These are phyloP conservation scores for Ranitomeya imitator DNA, from an alignment of 2,113 vertebrate species.

Conservation along the genomic window DNA sequence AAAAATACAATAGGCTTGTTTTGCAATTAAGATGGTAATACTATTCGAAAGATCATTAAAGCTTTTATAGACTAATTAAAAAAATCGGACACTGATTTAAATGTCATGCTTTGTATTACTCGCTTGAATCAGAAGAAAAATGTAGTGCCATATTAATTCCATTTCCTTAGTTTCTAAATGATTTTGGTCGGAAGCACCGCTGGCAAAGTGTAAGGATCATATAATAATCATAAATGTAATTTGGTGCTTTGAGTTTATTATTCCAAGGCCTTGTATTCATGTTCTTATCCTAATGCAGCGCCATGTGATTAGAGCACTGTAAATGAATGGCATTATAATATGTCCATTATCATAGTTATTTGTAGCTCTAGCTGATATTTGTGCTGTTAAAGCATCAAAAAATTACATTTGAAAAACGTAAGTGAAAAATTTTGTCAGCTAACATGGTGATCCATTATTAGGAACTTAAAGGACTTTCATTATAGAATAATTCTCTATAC, in stretches of 20 bases:
- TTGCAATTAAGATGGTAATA: conserved; percentile 50
- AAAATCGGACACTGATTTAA: conserved; percentile 48
- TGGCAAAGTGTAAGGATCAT: conserved; percentile 22
- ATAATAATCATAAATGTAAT: conserved; percentile 19
- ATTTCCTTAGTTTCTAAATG: background rate
- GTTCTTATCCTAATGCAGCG: background rate
- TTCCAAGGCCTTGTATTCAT: background rate
- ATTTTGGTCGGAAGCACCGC: background rate
- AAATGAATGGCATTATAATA: background rate
- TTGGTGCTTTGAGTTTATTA: conserved; percentile 8
- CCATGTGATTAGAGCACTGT: background rate
- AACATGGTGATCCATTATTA: background rate
- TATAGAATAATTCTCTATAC: background rate
- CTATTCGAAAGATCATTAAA: conserved; percentile 50
- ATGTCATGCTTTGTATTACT: conserved; percentile 46
- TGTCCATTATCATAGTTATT: background rate
- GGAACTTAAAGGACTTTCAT: background rate
- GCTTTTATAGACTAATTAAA: conserved; percentile 45
- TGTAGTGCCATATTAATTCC: background rate
- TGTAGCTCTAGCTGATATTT: background rate
- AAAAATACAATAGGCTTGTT: conserved; percentile 43
- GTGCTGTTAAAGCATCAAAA: background rate
- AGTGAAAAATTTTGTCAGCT: background rate
- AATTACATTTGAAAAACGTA: background rate
- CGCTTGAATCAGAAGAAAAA: conserved; percentile 41